Base-by-base conservation (phyloP, 1,140 invertebrate species). In the Gonatopus flavifemur region DNA sequence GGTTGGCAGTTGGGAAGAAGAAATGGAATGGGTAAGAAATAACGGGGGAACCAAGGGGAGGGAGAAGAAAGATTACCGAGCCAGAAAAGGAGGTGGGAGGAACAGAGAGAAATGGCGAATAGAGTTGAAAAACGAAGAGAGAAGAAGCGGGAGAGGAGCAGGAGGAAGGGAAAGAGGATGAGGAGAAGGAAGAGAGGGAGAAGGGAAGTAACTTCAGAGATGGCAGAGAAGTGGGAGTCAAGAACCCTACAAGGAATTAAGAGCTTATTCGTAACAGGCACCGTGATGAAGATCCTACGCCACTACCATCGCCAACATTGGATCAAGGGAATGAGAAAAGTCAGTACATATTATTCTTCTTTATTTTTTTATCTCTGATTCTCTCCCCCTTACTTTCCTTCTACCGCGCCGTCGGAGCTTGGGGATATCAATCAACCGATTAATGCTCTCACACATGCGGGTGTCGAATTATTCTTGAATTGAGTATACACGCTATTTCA, bases 171-270 rank as follows among this genome's bases (percentile, higher is more conserved):
- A 31, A n/a, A 8, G 36, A 24, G 10, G 20, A 22, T 25, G 12
- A 18, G 31, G 1, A 7, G 10, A 12, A 5, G 12, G 19, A 22
- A n/a, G 21, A 19, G 32, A 37, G 43, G 20, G n/a, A 30, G 40
- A 38, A 45, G 46, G 49, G 39, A 22, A n/a, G n/a, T n/a, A n/a
- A n/a, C n/a, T n/a, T 45, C 36, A 53, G 57, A 64, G 57, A 58
- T 37, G 54, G n/a, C 51, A 53, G 52, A 38, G 30, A 59, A 57
- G 50, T 64, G 57, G 66, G 62, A 64, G 64, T 67, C 64, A 67
- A 73, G 69, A 71, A 69, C 68, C 69, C 70, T 71, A 68, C 57
- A 62, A 69, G 68, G 70, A 73, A 74, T 74, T 73, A 70, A 73
- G 69, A 72, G 70, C 69, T 74, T 73, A 73, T 74, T 72, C 67